phyloP scores from a whole-genome alignment of 2,797 vertebrate genomes.

The Myripristis murdjan region DNA sequence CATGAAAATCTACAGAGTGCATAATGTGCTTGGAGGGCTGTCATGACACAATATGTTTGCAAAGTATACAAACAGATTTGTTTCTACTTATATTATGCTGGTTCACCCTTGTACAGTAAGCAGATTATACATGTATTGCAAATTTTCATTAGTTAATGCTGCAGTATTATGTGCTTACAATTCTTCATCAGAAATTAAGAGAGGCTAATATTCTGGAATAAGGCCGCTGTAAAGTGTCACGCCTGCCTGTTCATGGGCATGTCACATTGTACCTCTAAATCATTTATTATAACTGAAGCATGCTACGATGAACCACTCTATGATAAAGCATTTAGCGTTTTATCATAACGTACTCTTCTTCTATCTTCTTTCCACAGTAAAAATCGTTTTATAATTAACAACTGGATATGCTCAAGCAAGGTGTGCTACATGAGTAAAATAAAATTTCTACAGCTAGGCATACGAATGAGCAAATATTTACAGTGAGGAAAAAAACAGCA shows the following conservation, averaged over 20 bases:
- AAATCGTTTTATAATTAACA: slow-evolving; percentile 56
- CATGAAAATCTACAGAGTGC: neutral
- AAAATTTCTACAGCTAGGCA: slow-evolving; percentile 67
- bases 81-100: neutral
- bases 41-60: slow-evolving; percentile 13
- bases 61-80: neutral
- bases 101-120: neutral
- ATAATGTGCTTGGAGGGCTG: slow-evolving; percentile 16
- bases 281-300: slow-evolving; percentile 28
- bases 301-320: slow-evolving; percentile 50
- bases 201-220: slow-evolving; percentile 12
- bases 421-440: slow-evolving; percentile 66
- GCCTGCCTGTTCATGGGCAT: slow-evolving; percentile 40
- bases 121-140: slow-evolving; percentile 23
- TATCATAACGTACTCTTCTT: slow-evolving; percentile 59
- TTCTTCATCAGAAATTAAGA: slow-evolving; percentile 17
- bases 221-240: slow-evolving; percentile 39
- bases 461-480: slow-evolving; percentile 77
- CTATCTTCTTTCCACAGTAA: slow-evolving; percentile 48
- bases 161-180: slow-evolving; percentile 25
- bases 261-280: slow-evolving; percentile 64
- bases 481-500: slow-evolving; percentile 57
- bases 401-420: slow-evolving; percentile 65
- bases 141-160: slow-evolving; percentile 4
- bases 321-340: slow-evolving; percentile 67